These are phyloP conservation scores for Taenioides sp. DNA, from an alignment of 2,797 vertebrate genomes.

Conservation along the genomic window DNA sequence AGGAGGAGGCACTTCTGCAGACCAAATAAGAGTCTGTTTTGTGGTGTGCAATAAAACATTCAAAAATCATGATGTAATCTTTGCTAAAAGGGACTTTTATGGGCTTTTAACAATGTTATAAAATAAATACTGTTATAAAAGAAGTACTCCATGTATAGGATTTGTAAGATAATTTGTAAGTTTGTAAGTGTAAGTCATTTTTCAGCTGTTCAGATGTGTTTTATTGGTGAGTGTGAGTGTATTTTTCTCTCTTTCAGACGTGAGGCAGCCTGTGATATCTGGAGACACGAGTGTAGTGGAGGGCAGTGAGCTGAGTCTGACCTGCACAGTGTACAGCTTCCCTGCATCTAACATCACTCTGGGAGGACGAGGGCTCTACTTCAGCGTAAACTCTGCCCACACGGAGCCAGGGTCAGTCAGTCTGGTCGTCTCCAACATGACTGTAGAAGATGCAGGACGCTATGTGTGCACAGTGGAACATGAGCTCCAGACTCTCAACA, in stretches of 20 bases:
- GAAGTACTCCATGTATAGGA: no score
- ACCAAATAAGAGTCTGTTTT: no score
- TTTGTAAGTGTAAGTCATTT: no score
- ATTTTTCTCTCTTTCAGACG: slow-evolving; percentile 30
- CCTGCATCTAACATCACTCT: slow-evolving; percentile 21
- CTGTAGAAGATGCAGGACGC: slow-evolving; percentile 26
- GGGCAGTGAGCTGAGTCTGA: slow-evolving; percentile 36
- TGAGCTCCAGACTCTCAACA: not conserved
- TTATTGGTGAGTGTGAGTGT: not conserved
- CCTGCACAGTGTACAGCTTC: slow-evolving; percentile 43
- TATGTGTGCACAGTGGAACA: slow-evolving; percentile 48
- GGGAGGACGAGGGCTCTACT: slow-evolving; percentile 18
- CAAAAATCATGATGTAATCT: no score
- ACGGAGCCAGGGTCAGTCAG: slow-evolving; percentile 4
- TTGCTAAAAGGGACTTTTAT: no score
- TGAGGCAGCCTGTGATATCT: slow-evolving; percentile 18
- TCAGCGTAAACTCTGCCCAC: not conserved
- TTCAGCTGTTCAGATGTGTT: not conserved
- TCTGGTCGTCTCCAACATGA: slow-evolving; percentile 33
- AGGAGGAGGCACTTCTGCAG: no score
- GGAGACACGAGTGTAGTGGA: not conserved
- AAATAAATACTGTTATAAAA: no score
- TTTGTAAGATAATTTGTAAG: no score
- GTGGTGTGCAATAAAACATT: no score
- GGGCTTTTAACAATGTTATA: no score